A percentile compares a stretch with the other conserved stretches of the same genome.
These are phyloP conservation scores for Aegithalos caudatus DNA, from an alignment of 2,113 vertebrate genomes.

Conservation along the genomic window DNA sequence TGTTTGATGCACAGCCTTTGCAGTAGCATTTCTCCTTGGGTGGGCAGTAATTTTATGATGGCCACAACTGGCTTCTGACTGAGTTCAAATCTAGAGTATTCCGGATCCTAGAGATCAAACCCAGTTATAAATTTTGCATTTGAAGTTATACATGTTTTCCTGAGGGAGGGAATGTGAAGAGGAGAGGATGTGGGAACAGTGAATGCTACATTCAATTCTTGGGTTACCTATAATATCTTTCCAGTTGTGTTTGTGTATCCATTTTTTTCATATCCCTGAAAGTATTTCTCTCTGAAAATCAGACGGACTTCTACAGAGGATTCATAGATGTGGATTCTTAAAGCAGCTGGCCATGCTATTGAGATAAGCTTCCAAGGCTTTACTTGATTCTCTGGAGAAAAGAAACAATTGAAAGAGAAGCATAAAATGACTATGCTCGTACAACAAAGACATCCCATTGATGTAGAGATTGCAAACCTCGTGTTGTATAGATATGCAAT, in stretches of 20 bases:
- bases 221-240: slow-evolving; percentile 9
- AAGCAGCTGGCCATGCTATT: slow-evolving; percentile 3
- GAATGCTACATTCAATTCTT: slow-evolving; percentile 22
- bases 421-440: not conserved
- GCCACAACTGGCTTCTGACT: not conserved
- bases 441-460: not conserved
- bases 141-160: not conserved
- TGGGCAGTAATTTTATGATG: not conserved
- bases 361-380: not conserved
- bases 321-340: not conserved
- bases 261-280: not conserved
- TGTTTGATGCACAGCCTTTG: not conserved
- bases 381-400: not conserved
- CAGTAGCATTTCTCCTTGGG: not conserved
- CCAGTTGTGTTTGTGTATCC: not conserved
- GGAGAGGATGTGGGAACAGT: not conserved
- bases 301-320: not conserved
- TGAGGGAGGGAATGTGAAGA: not conserved
- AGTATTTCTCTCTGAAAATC: not conserved
- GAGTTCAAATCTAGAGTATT: not conserved
- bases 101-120: not conserved
- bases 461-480: not conserved
- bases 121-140: not conserved
- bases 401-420: slow-evolving; percentile 20
- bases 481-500: not conserved